Base-by-base conservation (phyloP, 1,140 invertebrate species). In the Stegodyphus mimosarum region DNA sequence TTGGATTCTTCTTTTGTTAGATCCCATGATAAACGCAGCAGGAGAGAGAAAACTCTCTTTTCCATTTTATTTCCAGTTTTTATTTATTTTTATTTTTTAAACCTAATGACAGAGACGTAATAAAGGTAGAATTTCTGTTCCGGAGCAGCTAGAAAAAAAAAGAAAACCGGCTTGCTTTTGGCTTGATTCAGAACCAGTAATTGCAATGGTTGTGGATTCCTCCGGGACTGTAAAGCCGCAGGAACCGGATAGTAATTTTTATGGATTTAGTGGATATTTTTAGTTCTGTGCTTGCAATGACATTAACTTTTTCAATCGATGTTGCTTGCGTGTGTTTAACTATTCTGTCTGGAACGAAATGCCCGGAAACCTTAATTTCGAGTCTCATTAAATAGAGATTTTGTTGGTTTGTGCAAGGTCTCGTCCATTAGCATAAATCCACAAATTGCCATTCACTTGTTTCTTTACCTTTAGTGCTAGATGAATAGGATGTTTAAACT, bases 81-180 rank as follows among this genome's bases (percentile, higher is more conserved):
- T 33, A 33, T 33, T 33, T 33, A 33, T 33, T 66, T n/a, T 10
- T 63, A 11, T 63, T 63, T 77, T 77, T 77, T 67, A 77, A 77
- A 77, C 75, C 75, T 77, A 77, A 77, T 77, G 75, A 77, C 49
- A 66, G 48, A 77, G 63, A 77, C n/a, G 75, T 77, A 77, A 77
- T 77, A 77, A 77, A 77, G 75, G 63, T 77, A 77, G 75, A 77
- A 77, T 77, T 77, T 77, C 75, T 11, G 50, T 52, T 77, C 75
- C 33, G 49, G 13, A 77, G 53, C 49, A 74, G 48, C 9, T 15
- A 75, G 50, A 10, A 55, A 33, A 5, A 77, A 9, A 77, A 64
- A 67, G 67, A 55, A 52, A 77, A 7, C n/a, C 60, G 60, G 60
- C 51, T 67, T 77, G 63, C 48, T 77, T 77, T 77, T 51, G 11